A percentile compares a stretch with the other conserved stretches of the same genome.
Evolutionary conservation across 1,140 invertebrate genomes (phyloP).

Genomic region (Stegodyphus mimosarum): DNA sequence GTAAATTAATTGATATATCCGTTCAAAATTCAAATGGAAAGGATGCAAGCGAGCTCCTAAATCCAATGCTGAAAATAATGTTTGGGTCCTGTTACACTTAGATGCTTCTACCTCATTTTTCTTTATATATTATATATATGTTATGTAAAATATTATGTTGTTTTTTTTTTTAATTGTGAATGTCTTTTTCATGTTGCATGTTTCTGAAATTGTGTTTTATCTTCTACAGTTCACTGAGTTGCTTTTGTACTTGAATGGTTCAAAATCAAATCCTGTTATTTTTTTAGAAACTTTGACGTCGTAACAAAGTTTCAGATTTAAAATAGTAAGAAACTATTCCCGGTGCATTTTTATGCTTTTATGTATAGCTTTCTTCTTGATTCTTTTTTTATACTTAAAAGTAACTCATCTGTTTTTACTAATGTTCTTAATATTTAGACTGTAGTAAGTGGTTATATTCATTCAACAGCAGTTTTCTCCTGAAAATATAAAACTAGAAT

Average conservation of each 20-base stretch:
- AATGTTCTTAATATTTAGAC: not conserved
- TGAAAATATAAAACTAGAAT: too few species aligned
- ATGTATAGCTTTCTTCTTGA: too few species aligned
- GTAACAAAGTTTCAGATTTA: too few species aligned
- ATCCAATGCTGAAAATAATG: conserved; percentile 50
- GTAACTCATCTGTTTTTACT: too few species aligned
- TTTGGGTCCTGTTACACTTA: conserved; percentile 60
- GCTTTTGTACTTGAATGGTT: conserved; percentile 26
- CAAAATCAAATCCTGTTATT: not conserved
- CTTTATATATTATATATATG: conserved; percentile 54
- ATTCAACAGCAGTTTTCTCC: too few species aligned
- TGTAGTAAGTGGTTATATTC: too few species aligned
- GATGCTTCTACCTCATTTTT: conserved; percentile 56
- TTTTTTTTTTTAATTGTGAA: conserved; percentile 34
- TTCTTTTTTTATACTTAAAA: too few species aligned
- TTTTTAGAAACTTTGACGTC: not conserved
- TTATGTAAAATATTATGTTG: conserved; percentile 54
- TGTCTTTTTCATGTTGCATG: conserved; percentile 22
- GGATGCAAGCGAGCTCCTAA: not conserved
- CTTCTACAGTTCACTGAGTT: conserved; percentile 9
- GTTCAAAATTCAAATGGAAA: too few species aligned
- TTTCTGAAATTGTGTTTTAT: conserved; percentile 7
- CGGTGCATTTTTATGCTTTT: too few species aligned
- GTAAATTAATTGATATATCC: too few species aligned
- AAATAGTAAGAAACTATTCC: too few species aligned